Evolutionary conservation across 2,888 invertebrate genomes (phyloP).

Genomic region (Crocallis elinguaria): DNA sequence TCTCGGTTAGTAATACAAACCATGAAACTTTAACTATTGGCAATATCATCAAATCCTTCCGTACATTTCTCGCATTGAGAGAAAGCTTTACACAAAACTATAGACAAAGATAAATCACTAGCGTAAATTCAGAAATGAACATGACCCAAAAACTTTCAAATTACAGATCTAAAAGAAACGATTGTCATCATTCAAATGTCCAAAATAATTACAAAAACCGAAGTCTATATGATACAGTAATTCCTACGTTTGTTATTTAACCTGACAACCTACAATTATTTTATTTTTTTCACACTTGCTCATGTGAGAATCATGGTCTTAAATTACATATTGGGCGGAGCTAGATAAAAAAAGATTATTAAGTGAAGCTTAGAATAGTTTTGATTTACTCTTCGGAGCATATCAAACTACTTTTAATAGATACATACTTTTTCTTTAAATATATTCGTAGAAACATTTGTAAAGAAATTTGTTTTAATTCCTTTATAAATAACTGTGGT

Average conservation of each 20-base stretch:
- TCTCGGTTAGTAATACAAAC: no score
- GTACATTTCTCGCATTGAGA: neutral
- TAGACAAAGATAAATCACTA: constrained; percentile 14
- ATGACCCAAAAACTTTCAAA: constrained; percentile 31
- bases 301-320: constrained; percentile 18
- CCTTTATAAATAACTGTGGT: no score
- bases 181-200: constrained; percentile 46
- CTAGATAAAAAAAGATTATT: constrained; percentile 17
- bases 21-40: no score
- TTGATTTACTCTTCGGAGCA: constrained; percentile 4
- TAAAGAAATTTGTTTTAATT: no score
- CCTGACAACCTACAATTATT: constrained; percentile 42
- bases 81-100: constrained; percentile 9
- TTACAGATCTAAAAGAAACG: constrained; percentile 36
- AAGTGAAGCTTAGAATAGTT: neutral
- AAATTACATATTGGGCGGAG: constrained; percentile 26
- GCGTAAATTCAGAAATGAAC: constrained; percentile 28
- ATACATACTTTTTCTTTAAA: no score
- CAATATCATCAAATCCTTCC: neutral
- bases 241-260: constrained; percentile 45
- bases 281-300: constrained; percentile 30
- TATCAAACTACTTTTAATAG: no score
- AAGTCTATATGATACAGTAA: constrained; percentile 47
- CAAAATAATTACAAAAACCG: constrained; percentile 44
- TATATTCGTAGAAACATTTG: neutral